Percentiles rank a stretch among this genome's conserved stretches.
Conservation (phyloP, 2,797 vertebrate species). For the Poeciliopsis presidionis region DNA sequence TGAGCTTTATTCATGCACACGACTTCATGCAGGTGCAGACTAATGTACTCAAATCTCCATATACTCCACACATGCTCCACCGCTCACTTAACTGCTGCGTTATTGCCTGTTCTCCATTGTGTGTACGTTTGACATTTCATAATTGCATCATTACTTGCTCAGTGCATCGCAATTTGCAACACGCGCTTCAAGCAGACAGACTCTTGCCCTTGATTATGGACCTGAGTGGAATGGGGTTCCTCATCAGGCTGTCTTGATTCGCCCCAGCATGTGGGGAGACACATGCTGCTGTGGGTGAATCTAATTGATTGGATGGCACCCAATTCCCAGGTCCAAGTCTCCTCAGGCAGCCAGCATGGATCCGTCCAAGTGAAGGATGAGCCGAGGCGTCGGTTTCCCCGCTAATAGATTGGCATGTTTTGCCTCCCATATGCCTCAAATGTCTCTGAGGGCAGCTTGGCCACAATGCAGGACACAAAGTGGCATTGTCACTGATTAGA, state of each 20-base stretch:
- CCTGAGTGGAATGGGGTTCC: slow-evolving; percentile 72
- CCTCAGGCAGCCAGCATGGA: slow-evolving; percentile 73
- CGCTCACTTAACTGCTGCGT: slow-evolving; percentile 40
- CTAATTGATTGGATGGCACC: slow-evolving; percentile 82
- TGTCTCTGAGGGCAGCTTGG: slow-evolving; percentile 55
- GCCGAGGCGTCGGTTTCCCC: slow-evolving; percentile 61
- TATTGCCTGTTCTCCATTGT: slow-evolving; percentile 46
- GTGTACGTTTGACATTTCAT: slow-evolving; percentile 73
- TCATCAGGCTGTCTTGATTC: slow-evolving; percentile 76
- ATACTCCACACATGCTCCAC: slow-evolving; percentile 11
- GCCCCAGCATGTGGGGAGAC: slow-evolving; percentile 76
- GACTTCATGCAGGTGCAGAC: slow-evolving; percentile 18
- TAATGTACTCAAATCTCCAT: slow-evolving; percentile 20
- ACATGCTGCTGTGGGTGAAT: slow-evolving; percentile 77
- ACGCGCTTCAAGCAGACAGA: slow-evolving; percentile 69
- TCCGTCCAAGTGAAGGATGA: slow-evolving; percentile 78
- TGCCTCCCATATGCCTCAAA: slow-evolving; percentile 67
- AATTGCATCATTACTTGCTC: slow-evolving; percentile 75
- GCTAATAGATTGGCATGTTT: slow-evolving; percentile 72
- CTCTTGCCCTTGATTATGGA: slow-evolving; percentile 79
- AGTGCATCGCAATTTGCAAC: slow-evolving; percentile 69
- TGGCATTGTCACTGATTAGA: slow-evolving; percentile 39
- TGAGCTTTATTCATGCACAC: slow-evolving; percentile 4
- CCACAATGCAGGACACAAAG: slow-evolving; percentile 43
- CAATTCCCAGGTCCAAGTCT: slow-evolving; percentile 78